Base-by-base conservation (phyloP, 2,113 vertebrate genomes). In the Phylloscopus trochiloides region DNA sequence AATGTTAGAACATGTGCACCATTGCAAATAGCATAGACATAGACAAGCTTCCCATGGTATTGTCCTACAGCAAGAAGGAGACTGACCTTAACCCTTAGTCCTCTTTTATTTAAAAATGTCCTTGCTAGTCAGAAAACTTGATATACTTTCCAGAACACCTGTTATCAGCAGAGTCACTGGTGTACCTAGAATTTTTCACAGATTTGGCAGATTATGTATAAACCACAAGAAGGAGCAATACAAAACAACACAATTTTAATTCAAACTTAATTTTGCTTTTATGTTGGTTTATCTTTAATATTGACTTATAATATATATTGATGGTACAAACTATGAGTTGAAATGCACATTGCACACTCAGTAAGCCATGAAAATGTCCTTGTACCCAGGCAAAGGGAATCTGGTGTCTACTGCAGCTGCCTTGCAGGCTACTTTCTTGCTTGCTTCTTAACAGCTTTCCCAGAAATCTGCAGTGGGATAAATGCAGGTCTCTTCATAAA, bases 1-100 rank as follows among this genome's bases (percentile, higher is more conserved):
- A 95, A 97, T 91, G 90, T 93, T 96, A 90, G 93, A 93, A 93
- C 62, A 62, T 1, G 17, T 59, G 36, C 86, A 68, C 74, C 67
- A 21, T 55, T 76, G 78, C 94, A 72, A 45, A 34, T 45, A 88
- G 86, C 89, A 92, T 9, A 93, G 88, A 47, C 91, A 93, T 7
- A 89, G 88, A 40, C 34, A 7, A 3, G 18, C 71, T 96, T 95
- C 77, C 66, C 14, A 3, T 66, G 75, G n/a, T n/a, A 32, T 72
- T 80, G 68, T 86, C 45, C 22, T 52, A 52, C 38, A 74, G 72
- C 73, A 79, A 59, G 87, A 87, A 94, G 89, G 76, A 59, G 76
- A 90, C 61, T 86, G 76, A 91, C 43, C 48, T 96, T 90, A 93
- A 92, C 76, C 38, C 26, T 92, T 94, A 81, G 24, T 62, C 85